Conservation (phyloP, 1,140 invertebrate genomes). For the Limonius californicus region DNA sequence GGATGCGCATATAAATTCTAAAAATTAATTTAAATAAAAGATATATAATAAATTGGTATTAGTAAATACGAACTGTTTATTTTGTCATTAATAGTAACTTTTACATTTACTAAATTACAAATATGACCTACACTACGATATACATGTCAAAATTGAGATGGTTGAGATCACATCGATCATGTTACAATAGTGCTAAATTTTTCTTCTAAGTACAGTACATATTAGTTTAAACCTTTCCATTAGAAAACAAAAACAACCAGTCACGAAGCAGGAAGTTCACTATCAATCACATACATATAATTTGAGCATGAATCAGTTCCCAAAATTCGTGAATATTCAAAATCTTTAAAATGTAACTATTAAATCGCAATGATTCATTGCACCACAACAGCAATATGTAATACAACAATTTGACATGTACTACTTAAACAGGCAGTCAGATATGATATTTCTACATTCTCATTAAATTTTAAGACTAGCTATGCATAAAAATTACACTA, state of each 20-base stretch:
- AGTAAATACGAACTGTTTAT: constrained; percentile 11
- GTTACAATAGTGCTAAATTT: background rate
- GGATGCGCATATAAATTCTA: too few species aligned
- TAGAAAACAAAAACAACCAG: too few species aligned
- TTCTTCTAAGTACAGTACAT: background rate
- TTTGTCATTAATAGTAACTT: constrained; percentile 10
- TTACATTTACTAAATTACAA: constrained; percentile 14
- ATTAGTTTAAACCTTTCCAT: too few species aligned
- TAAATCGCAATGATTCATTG: constrained; percentile 6
- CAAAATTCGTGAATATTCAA: background rate
- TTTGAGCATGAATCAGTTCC: constrained; percentile 7
- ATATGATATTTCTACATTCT: constrained; percentile 32
- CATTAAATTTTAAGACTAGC: constrained; percentile 25
- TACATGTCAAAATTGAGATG: constrained; percentile 35
- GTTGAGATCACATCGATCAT: constrained; percentile 33
- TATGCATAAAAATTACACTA: constrained; percentile 15
- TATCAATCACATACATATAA: background rate
- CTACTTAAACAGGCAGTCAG: constrained; percentile 28
- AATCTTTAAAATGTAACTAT: background rate
- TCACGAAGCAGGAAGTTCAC: background rate
- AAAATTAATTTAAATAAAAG: too few species aligned
- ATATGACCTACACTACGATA: constrained; percentile 26
- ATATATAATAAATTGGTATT: background rate
- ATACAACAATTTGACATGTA: constrained; percentile 23
- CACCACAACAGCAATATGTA: constrained; percentile 10